Evolutionary conservation across 2,888 invertebrate genomes (phyloP).

Genomic region (Aphodius granarius): DNA sequence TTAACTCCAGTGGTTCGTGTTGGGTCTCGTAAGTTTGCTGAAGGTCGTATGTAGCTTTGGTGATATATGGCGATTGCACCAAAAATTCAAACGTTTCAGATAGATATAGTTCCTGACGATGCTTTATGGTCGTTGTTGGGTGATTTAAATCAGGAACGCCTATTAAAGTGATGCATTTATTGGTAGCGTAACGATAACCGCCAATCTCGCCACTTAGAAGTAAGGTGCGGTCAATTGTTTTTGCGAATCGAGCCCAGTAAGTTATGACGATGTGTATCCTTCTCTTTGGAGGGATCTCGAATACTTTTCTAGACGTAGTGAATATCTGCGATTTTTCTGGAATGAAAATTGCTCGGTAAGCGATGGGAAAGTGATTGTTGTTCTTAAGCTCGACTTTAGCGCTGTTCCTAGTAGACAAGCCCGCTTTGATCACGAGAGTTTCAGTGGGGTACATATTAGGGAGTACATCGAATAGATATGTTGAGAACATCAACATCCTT

Average conservation of each 20-base stretch:
- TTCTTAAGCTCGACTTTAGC: slow-evolving; percentile 54
- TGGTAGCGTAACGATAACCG: slow-evolving; percentile 41
- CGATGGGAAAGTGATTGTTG: slow-evolving; percentile 33
- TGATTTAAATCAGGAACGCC: slow-evolving; percentile 38
- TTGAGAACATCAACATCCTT: slow-evolving; percentile 61
- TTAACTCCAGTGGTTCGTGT: background rate
- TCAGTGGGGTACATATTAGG: slow-evolving; percentile 58
- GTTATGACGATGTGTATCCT: slow-evolving; percentile 32
- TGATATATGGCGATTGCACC: slow-evolving; percentile 3
- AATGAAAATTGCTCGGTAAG: slow-evolving; percentile 43
- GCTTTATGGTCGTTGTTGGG: slow-evolving; percentile 12
- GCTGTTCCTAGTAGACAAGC: slow-evolving; percentile 53
- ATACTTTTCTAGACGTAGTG: background rate
- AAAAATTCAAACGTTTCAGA: background rate
- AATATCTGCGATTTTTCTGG: slow-evolving; percentile 41
- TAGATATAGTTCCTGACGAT: background rate
- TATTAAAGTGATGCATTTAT: slow-evolving; percentile 38
- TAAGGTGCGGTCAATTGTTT: slow-evolving; percentile 33
- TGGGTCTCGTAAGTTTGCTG: slow-evolving; percentile 2
- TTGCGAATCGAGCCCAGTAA: slow-evolving; percentile 41
- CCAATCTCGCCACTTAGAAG: slow-evolving; percentile 43
- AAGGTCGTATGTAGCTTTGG: background rate
- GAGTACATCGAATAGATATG: slow-evolving; percentile 57
- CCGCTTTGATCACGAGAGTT: slow-evolving; percentile 54
- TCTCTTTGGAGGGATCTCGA: slow-evolving; percentile 23